These are phyloP conservation scores for Decapterus maruadsi DNA, from an alignment of 2,797 vertebrate species.

Conservation along the genomic window DNA sequence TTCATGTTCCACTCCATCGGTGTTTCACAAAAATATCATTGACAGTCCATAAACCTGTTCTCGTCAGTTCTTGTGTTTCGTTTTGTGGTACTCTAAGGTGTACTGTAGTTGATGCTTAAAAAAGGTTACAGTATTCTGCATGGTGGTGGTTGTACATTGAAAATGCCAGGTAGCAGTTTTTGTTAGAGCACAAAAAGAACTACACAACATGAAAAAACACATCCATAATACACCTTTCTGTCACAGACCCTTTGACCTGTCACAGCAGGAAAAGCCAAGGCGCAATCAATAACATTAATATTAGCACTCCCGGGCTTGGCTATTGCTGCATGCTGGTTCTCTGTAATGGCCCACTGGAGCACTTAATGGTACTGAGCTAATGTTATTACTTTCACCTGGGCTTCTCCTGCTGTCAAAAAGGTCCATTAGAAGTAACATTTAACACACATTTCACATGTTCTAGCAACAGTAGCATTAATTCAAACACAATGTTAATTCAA, in stretches of 20 bases:
- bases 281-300: not conserved
- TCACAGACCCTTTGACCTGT: not conserved
- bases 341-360: not conserved
- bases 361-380: not conserved
- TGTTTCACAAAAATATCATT: slow-evolving; percentile 16
- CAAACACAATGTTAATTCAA: no score
- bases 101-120: not conserved
- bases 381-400: slow-evolving; percentile 5
- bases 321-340: slow-evolving; percentile 3
- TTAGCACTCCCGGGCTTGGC: not conserved
- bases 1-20: slow-evolving; percentile 40
- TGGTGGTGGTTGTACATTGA: not conserved
- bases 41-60: slow-evolving; percentile 11
- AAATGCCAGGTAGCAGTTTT: not conserved
- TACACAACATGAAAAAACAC: not conserved
- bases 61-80: not conserved
- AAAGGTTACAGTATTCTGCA: not conserved
- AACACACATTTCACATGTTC: not conserved
- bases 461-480: not conserved
- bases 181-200: not conserved
- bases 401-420: not conserved
- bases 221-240: not conserved
- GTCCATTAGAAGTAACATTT: not conserved
- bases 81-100: slow-evolving; percentile 3
- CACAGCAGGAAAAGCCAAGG: not conserved